These are phyloP conservation scores for Folsomia manolachei DNA, from an alignment of 2,888 invertebrate genomes.

Conservation along the genomic window DNA sequence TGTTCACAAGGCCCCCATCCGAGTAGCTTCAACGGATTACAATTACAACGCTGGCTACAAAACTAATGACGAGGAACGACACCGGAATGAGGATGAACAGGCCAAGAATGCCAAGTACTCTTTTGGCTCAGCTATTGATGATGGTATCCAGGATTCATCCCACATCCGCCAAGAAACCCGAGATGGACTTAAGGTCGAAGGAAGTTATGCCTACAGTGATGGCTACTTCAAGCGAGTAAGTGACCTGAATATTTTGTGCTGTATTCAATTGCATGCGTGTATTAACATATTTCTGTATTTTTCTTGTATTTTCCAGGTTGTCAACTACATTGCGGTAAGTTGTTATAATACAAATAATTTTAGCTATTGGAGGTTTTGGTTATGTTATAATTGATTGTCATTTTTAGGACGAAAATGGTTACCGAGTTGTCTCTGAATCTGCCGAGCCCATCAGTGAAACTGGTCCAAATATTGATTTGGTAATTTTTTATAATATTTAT, in stretches of 20 bases:
- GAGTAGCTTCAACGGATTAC: constrained; percentile 19
- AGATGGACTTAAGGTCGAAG: constrained; percentile 55
- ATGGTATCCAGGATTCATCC: constrained; percentile 56
- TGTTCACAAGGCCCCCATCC: constrained; percentile 27
- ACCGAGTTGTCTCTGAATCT: constrained; percentile 59
- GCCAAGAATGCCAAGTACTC: constrained; percentile 56
- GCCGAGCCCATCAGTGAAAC: constrained; percentile 57
- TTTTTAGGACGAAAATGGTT: constrained; percentile 65
- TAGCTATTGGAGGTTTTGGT: too few relatives aligned
- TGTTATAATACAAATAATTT: too few relatives aligned
- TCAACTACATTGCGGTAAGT: constrained; percentile 62
- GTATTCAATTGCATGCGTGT: not conserved
- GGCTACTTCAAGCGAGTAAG: constrained; percentile 58
- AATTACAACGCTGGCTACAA: not conserved
- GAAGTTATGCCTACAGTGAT: constrained; percentile 63
- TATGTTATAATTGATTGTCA: too few relatives aligned
- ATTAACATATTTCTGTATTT: not conserved
- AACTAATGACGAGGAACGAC: not conserved
- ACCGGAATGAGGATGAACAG: constrained; percentile 17
- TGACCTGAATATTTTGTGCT: not conserved
- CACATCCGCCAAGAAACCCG: constrained; percentile 55
- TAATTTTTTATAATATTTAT: too few relatives aligned
- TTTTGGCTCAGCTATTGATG: constrained; percentile 55
- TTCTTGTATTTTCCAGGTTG: constrained; percentile 44
- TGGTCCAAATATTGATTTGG: constrained; percentile 56